Conservation (phyloP, 2,113 vertebrate genomes). For the Cariama cristata region DNA sequence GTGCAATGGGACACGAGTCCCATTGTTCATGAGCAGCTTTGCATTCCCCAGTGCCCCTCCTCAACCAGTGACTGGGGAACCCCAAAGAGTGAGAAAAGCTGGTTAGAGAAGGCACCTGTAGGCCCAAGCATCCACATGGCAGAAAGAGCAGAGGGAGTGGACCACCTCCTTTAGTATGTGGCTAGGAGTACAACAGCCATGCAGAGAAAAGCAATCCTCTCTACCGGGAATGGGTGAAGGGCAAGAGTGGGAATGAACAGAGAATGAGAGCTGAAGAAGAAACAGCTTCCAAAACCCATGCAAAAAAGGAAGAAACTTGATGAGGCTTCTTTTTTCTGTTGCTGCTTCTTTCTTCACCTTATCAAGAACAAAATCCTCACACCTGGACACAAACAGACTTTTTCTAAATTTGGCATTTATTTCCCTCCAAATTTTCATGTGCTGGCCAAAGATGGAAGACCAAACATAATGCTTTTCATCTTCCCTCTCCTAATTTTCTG, state of each 20-base stretch:
- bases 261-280: neutral
- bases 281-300: neutral
- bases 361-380: neutral
- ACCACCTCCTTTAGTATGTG: rapidly evolving
- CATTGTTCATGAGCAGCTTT: neutral
- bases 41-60: neutral
- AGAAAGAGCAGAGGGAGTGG: neutral
- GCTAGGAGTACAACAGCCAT: too few relatives aligned
- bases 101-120: neutral
- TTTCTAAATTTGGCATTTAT: neutral
- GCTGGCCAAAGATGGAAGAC: neutral
- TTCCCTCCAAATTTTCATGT: neutral
- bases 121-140: neutral
- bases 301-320: neutral
- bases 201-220: neutral
- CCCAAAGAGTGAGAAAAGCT: neutral
- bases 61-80: neutral
- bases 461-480: neutral
- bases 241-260: neutral
- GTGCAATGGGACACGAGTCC: neutral
- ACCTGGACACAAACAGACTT: neutral
- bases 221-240: neutral
- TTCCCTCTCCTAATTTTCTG: neutral
- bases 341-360: neutral
- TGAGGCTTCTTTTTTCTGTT: neutral